Conservation (phyloP, 2,888 invertebrate genomes). For the Choreutis nemorana region DNA sequence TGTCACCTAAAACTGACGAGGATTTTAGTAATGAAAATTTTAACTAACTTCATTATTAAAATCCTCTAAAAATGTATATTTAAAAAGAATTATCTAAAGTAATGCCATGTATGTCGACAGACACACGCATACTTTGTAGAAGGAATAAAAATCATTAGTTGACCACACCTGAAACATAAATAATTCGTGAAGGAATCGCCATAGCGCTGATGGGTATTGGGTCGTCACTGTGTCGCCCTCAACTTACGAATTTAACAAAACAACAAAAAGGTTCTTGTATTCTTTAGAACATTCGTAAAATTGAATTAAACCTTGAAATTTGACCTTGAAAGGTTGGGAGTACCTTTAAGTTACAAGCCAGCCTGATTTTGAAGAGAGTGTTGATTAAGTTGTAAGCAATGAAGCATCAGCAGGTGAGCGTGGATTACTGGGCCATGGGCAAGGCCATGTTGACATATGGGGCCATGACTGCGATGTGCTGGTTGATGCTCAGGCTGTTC, state of each 20-base stretch:
- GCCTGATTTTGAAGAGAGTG: too few relatives aligned
- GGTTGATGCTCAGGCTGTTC: slow-evolving; percentile 72
- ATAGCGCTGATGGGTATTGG: slow-evolving; percentile 38
- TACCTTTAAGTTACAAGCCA: too few relatives aligned
- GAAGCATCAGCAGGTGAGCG: slow-evolving; percentile 73
- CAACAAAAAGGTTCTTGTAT: slow-evolving; percentile 1
- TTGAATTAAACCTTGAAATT: too few relatives aligned
- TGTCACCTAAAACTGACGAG: too few relatives aligned
- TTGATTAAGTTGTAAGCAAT: slow-evolving; percentile 30
- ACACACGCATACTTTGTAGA: too few relatives aligned
- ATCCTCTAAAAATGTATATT: slow-evolving; percentile 1
- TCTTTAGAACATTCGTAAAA: too few relatives aligned
- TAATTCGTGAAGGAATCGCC: slow-evolving; percentile 33
- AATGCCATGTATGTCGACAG: too few relatives aligned
- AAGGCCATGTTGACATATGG: slow-evolving; percentile 70
- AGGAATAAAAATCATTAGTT: too few relatives aligned
- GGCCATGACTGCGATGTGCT: slow-evolving; percentile 67
- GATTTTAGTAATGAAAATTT: too few relatives aligned
- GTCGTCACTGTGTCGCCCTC: slow-evolving; percentile 29
- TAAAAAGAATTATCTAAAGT: too few relatives aligned
- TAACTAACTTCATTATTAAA: not conserved
- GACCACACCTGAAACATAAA: slow-evolving; percentile 35
- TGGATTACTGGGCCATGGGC: slow-evolving; percentile 73
- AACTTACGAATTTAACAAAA: slow-evolving; percentile 9
- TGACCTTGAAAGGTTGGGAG: not conserved